Base-by-base conservation (phyloP, 2,888 invertebrate species). In the Crioceris asparagi region DNA sequence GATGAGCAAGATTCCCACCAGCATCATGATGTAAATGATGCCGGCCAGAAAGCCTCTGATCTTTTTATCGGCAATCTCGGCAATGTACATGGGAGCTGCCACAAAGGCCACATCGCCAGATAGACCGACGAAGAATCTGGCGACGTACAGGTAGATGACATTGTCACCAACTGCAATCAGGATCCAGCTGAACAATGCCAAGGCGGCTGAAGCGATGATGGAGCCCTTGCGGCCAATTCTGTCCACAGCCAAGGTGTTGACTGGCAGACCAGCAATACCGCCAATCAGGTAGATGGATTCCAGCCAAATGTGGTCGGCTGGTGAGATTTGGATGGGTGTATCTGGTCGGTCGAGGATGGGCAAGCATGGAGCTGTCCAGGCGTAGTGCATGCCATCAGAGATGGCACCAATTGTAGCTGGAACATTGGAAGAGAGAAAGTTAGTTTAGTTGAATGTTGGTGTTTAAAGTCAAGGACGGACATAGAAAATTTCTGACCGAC, bases 321-420 rank as follows among this genome's bases (percentile, higher is more conserved):
- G 48, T 10, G 47, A 45, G 27, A 64, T 56, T 30, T 45, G 41
- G 2, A 63, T 57, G 5, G 61, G 62, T 10, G 53, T 53, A 36
- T 54, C 52, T 1, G 43, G 44, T 4, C 42, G 35, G 40, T 57
- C 47, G 8, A 65, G 49, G 6, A 61, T 46, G 4, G 60, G 64
- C 4, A 62, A 53, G 7, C 60, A 53, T 10, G 65, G 64, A 3
- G 64, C 59, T 11, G 64, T 60, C 65, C 65, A 65, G 11, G 62
- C 64, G 29, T 65, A 65, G 44, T 63, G 61, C 60, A 65, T 64
- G 35, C 65, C 65, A 57, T 65, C 65, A 12, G 62, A 61, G 26
- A 65, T 57, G n/a, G 63, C 62, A 34, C 61, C 60, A 18, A 64
- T 47, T 14, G 64, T 65, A 46, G 59, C 65, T 65, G 49, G 48